phyloP scores from a whole-genome alignment of 2,797 vertebrate genomes.

The Vultur gryphus region DNA sequence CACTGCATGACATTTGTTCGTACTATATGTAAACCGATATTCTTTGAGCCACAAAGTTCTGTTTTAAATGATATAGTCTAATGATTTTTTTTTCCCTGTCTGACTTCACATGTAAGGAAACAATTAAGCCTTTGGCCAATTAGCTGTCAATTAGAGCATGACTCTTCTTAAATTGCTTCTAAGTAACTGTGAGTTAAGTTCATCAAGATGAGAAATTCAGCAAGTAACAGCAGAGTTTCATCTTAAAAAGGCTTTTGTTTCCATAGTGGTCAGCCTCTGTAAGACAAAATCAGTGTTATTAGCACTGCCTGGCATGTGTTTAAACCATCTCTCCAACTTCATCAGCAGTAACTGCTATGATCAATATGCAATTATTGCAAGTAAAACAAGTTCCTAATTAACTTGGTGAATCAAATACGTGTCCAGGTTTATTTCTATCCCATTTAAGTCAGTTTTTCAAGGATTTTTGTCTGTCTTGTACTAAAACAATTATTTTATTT shows the following conservation, averaged over 20 bases:
- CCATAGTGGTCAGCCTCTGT: not conserved
- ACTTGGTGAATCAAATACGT: not conserved
- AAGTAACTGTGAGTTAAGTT: not conserved
- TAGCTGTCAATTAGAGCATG: not conserved
- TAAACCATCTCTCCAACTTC: not conserved
- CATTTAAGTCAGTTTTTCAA: not conserved
- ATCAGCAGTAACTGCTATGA: not conserved
- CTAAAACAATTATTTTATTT: not conserved
- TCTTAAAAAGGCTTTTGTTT: not conserved
- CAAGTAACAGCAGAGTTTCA: not conserved
- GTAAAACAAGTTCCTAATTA: not conserved
- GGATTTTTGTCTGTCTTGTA: not conserved
- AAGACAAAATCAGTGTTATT: not conserved
- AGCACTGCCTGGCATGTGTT: not conserved
- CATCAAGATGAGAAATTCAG: not conserved
- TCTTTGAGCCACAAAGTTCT: not conserved
- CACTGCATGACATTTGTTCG: rapidly evolving
- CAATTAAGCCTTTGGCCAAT: not conserved
- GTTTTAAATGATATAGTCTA: rapidly evolving
- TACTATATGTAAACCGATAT: not conserved
- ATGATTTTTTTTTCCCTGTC: not conserved
- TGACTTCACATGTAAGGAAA: not conserved
- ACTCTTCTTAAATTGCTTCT: not conserved
- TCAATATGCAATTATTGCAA: not conserved
- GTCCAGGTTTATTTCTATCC: not conserved